These are phyloP conservation scores for Beris chalybata DNA, from an alignment of 2,888 invertebrate species.

Conservation along the genomic window DNA sequence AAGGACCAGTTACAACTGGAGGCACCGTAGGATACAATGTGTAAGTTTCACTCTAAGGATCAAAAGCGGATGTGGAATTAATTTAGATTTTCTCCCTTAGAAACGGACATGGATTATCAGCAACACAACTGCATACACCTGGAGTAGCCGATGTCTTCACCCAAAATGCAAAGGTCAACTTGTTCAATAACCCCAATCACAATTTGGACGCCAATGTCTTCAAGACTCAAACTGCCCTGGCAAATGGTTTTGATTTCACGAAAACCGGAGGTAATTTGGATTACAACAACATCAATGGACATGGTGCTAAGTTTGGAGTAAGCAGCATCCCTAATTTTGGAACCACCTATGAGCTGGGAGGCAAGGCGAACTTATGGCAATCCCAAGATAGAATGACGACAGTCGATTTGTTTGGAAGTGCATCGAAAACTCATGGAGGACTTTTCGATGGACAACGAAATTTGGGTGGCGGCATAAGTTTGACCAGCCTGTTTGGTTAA, in stretches of 20 bases:
- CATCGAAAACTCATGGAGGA: slow-evolving; percentile 44
- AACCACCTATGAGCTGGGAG: slow-evolving; percentile 42
- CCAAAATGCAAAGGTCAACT: slow-evolving; percentile 31
- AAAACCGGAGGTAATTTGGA: slow-evolving; percentile 46
- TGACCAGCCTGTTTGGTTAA: slow-evolving; percentile 43
- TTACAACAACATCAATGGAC: slow-evolving; percentile 43
- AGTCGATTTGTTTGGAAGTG: slow-evolving; percentile 46
- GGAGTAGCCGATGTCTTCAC: slow-evolving; percentile 42
- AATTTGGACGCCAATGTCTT: slow-evolving; percentile 45
- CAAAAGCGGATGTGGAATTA: too few relatives aligned
- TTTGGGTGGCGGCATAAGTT: slow-evolving; percentile 42
- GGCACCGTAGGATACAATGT: slow-evolving; percentile 45
- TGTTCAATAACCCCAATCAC: slow-evolving; percentile 32
- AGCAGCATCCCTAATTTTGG: slow-evolving; percentile 46
- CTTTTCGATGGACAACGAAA: slow-evolving; percentile 42
- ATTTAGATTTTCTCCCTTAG: slow-evolving; percentile 38
- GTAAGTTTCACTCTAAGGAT: slow-evolving; percentile 41
- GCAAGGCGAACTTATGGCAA: slow-evolving; percentile 45
- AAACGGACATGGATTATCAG: slow-evolving; percentile 45
- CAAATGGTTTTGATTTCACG: slow-evolving; percentile 43
- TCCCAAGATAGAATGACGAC: slow-evolving; percentile 45
- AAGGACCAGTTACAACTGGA: slow-evolving; percentile 46
- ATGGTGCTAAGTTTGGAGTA: slow-evolving; percentile 44
- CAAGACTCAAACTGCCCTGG: slow-evolving; percentile 43
- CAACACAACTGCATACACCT: slow-evolving; percentile 45